These are phyloP conservation scores for Eutrigla gurnardus DNA, from an alignment of 2,797 vertebrate species.

Conservation along the genomic window DNA sequence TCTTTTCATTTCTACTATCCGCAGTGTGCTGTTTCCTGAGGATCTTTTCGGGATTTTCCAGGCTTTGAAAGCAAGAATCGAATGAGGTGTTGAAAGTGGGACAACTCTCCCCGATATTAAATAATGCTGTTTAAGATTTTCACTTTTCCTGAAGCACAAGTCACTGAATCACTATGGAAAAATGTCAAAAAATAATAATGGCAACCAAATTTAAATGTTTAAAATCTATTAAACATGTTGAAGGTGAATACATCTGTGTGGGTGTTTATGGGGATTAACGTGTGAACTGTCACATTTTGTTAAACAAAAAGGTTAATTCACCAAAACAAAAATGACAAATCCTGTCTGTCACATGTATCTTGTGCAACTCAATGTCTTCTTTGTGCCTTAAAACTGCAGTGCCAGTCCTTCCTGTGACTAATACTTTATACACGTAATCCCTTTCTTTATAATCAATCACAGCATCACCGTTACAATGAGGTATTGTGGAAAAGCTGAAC, in stretches of 20 bases:
- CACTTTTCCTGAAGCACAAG: conserved; percentile 48
- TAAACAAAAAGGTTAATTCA: neutral
- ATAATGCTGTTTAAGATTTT: conserved; percentile 25
- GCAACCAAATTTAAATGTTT: conserved; percentile 48
- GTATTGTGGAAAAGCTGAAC: neutral
- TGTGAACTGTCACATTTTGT: conserved; percentile 7
- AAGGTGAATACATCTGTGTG: conserved; percentile 20
- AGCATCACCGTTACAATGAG: neutral
- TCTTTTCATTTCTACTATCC: conserved; percentile 38
- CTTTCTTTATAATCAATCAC: conserved; percentile 13
- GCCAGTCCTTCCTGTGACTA: neutral
- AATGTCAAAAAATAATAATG: conserved; percentile 29
- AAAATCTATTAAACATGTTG: conserved; percentile 46
- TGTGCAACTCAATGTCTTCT: no score
- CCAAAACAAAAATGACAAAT: neutral
- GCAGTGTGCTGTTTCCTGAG: conserved; percentile 20
- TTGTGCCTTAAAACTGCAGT: no score
- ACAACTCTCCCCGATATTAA: neutral
- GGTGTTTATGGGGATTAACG: conserved; percentile 7
- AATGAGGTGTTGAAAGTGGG: conserved; percentile 15
- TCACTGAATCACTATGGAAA: conserved; percentile 9
- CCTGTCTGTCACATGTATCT: neutral
- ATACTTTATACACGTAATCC: conserved; percentile 2
- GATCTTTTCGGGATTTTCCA: conserved; percentile 31
- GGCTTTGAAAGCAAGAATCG: conserved; percentile 16